These are phyloP conservation scores for Myripristis murdjan DNA, from an alignment of 2,797 vertebrate genomes.

Conservation along the genomic window DNA sequence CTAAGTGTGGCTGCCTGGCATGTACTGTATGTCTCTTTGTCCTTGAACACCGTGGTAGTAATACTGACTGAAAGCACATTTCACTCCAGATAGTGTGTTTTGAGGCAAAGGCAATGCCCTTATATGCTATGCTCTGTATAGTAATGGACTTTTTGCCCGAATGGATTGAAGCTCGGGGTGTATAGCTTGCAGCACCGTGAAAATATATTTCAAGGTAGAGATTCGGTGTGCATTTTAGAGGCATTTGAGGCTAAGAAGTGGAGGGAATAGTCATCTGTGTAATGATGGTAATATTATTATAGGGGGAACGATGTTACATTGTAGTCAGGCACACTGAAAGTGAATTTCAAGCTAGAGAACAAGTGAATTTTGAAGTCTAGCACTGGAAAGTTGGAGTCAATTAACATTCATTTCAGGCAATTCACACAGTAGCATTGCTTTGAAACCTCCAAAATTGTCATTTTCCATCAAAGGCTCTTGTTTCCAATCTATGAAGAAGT, in stretches of 20 bases:
- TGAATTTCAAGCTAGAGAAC: conserved; percentile 41
- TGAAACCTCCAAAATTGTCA: conserved; percentile 2
- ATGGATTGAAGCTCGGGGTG: conserved; percentile 59
- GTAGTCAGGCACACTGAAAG: conserved; percentile 29
- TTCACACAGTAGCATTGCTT: conserved; percentile 9
- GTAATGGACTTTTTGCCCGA: conserved; percentile 66
- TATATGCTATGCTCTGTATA: conserved; percentile 56
- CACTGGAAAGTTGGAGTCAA: conserved; percentile 30
- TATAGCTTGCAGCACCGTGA: conserved; percentile 38
- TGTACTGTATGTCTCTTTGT: conserved; percentile 23
- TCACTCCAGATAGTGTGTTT: conserved; percentile 57
- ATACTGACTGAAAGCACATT: conserved; percentile 57
- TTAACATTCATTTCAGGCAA: conserved; percentile 57
- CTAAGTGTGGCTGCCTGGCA: conserved; percentile 23
- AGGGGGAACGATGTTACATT: conserved; percentile 39
- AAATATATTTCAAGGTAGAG: conserved; percentile 68
- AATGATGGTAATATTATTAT: conserved; percentile 67
- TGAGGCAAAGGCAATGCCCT: conserved; percentile 58
- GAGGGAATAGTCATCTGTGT: conserved; percentile 64
- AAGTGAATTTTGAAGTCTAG: conserved; percentile 29
- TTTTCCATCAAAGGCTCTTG: not conserved
- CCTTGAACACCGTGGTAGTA: conserved; percentile 52
- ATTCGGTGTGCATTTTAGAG: conserved; percentile 61
- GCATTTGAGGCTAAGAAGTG: conserved; percentile 57
- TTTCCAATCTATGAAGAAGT: conserved; percentile 4